phyloP scores from a whole-genome alignment of 2,888 invertebrate genomes.

The Nasonovia ribisnigri region DNA sequence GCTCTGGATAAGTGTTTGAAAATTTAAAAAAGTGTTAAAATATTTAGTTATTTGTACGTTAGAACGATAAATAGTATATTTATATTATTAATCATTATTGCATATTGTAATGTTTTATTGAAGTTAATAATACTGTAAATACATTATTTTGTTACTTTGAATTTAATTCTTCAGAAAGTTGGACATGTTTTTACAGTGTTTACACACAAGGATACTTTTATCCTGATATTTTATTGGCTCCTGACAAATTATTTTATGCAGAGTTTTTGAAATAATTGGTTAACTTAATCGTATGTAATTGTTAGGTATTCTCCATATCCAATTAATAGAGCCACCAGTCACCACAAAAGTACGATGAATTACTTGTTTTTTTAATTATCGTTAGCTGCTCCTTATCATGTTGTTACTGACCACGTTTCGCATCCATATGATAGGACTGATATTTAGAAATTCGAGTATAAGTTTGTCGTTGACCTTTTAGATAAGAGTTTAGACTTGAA shows the following conservation, averaged over 20 bases:
- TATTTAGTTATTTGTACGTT: neutral
- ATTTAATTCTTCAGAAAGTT: neutral
- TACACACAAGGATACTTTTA: neutral
- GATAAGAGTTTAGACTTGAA: conserved; percentile 3
- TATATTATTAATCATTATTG: neutral
- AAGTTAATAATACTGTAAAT: neutral
- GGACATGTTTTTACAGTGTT: neutral
- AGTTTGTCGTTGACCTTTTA: neutral
- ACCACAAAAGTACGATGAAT: neutral
- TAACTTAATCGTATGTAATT: conserved; percentile 14
- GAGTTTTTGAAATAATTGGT: neutral
- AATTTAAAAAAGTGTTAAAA: neutral
- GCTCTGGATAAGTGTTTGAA: neutral
- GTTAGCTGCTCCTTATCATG: neutral
- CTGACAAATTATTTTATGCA: neutral
- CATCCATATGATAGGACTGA: neutral
- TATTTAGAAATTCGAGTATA: neutral
- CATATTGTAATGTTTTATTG: neutral
- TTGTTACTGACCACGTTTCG: neutral
- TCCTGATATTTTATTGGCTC: neutral
- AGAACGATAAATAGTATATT: neutral
- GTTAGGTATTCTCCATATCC: conserved; percentile 29
- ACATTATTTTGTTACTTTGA: neutral
- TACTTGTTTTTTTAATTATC: neutral
- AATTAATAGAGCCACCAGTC: neutral